Base-by-base conservation (phyloP, 37 sponge, comb jelly and placozoan genomes). In the Aplysina aerophoba region DNA sequence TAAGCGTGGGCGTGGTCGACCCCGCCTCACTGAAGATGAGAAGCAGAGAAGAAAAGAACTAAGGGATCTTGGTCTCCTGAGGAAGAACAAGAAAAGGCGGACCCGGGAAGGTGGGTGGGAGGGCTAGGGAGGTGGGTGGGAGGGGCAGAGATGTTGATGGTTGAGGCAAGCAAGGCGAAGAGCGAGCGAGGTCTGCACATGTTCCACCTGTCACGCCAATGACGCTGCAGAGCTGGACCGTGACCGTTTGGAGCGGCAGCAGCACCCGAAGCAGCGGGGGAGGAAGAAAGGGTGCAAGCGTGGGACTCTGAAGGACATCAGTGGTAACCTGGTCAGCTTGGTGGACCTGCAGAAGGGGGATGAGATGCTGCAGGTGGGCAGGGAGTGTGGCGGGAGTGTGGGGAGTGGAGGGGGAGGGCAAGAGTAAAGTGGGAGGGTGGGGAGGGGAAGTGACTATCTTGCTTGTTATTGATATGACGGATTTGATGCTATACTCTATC, bases 1-100 rank as follows among this genome's bases (percentile, higher is more conserved):
- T 19, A 89, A 83, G 19, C 69, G 93, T 39, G 84, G 85, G 61
- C 73, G 93, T 28, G 93, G 93, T 11, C 81, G 93, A 21, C 93
- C 93, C 24, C 38, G 90, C 15, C 87, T 93, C 28, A 75, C 93
- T 13, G 91, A 93, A 64, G 91, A 90, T 11, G 94, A 93, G 85
- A 90, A 93, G 53, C 83, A 79, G 59, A 25, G 88, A 63, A 88
- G 91, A 80, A 88, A 90, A 77, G 94, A 93, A 73, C 80, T 93
- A 44, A 17, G 91, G 17, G 94, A 90, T 1, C 57, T 85, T 31
- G 94, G 91, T 20, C 83, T 90, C 50, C 84, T 90, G 86, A 90
- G 84, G 66, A 77, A 87, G 55, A 93, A 87, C 84, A 90, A 88
- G 65, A 79, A 55, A 15, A 55, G 94, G 53, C 60, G 94, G 50